Evolutionary conservation across 2,113 vertebrate genomes (phyloP).

Genomic region (Pomatorhinus ruficollis): DNA sequence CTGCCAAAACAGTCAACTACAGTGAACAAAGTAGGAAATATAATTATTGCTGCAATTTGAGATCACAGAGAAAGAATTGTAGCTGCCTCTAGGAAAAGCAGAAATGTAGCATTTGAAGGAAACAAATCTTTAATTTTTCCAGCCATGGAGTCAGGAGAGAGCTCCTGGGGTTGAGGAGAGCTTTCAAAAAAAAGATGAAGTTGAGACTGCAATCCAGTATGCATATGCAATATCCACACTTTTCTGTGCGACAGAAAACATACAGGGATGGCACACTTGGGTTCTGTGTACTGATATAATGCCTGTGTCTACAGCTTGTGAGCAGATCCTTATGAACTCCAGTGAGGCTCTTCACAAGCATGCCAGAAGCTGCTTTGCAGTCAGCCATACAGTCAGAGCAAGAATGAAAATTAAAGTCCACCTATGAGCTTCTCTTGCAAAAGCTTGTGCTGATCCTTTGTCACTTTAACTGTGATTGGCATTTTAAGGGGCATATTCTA

Average conservation of each 20-base stretch:
- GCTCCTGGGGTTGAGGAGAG: neutral
- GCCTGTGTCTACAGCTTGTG: neutral
- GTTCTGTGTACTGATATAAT: neutral
- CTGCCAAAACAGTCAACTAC: conserved; percentile 53
- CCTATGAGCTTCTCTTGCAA: neutral
- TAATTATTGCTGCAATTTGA: conserved; percentile 60
- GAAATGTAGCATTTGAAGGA: neutral
- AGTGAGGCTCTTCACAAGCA: neutral
- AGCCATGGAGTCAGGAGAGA: neutral
- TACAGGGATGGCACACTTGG: neutral
- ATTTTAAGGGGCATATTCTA: neutral
- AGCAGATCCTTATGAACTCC: neutral
- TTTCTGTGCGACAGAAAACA: neutral
- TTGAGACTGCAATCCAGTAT: neutral
- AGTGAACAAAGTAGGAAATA: conserved; percentile 51
- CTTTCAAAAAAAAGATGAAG: neutral
- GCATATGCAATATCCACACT: rapidly evolving
- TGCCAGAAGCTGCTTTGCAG: neutral
- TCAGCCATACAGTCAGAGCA: neutral
- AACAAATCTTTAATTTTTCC: conserved; percentile 39
- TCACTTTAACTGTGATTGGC: neutral
- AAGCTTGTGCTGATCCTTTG: neutral
- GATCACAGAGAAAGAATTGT: conserved; percentile 25
- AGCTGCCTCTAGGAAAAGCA: conserved; percentile 44
- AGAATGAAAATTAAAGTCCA: neutral